These are phyloP conservation scores for Sandelia bainsii DNA, from an alignment of 2,797 vertebrate genomes.

Conservation along the genomic window DNA sequence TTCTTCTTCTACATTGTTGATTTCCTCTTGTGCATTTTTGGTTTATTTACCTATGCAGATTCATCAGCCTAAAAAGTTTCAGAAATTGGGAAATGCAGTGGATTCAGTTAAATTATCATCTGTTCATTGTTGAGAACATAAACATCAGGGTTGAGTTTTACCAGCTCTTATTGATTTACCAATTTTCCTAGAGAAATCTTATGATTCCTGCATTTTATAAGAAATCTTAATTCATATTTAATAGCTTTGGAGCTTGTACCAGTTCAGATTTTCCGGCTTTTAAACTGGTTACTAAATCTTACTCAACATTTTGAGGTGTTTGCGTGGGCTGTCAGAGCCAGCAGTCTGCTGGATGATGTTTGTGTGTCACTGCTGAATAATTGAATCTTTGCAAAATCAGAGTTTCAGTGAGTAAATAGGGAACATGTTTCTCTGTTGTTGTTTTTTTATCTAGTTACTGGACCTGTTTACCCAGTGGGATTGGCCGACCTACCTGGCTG, in stretches of 20 bases:
- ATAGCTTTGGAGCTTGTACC: too few relatives aligned
- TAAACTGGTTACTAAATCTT: background rate
- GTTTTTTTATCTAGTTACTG: slow-evolving; percentile 83
- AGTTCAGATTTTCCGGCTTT: background rate
- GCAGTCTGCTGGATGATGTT: background rate
- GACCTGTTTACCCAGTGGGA: slow-evolving; percentile 98
- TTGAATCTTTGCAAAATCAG: too few relatives aligned
- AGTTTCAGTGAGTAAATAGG: background rate
- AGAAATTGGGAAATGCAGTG: background rate
- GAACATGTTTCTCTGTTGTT: background rate
- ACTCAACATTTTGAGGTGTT: background rate
- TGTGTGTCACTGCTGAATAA: background rate
- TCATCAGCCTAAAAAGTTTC: background rate
- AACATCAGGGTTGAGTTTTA: background rate
- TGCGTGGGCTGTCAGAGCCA: background rate
- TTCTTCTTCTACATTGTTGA: background rate
- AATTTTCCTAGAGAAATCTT: too few relatives aligned
- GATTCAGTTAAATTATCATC: background rate
- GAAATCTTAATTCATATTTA: too few relatives aligned
- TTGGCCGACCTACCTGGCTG: slow-evolving; percentile 96
- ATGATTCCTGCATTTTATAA: too few relatives aligned
- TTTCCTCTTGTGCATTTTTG: background rate
- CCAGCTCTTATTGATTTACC: background rate
- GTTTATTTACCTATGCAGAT: background rate
- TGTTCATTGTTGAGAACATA: background rate